phyloP scores from a whole-genome alignment of 2,797 vertebrate species.

The Meda fulgida region DNA sequence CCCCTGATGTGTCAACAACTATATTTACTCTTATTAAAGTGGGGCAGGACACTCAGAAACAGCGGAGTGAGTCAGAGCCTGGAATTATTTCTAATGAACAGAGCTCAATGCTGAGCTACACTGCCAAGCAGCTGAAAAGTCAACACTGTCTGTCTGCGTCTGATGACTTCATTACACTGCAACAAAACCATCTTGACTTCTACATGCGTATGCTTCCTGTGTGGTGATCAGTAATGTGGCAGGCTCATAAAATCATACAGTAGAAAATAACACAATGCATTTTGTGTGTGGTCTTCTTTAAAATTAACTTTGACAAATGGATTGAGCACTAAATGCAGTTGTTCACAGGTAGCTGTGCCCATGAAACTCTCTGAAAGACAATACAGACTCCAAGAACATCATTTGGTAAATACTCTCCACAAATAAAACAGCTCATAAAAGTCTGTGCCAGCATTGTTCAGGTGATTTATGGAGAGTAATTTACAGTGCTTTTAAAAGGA shows the following conservation, averaged over 20 bases:
- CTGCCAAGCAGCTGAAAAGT: conserved; percentile 36
- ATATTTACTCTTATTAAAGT: conserved; percentile 55
- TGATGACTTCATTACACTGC: conserved; percentile 48
- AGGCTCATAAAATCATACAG: background rate
- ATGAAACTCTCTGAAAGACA: conserved; percentile 31
- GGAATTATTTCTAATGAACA: conserved; percentile 49
- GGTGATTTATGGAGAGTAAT: conserved; percentile 75
- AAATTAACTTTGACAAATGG: conserved; percentile 26
- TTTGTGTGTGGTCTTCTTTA: conserved; percentile 1
- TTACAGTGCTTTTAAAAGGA: conserved; percentile 68
- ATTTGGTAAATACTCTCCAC: conserved; percentile 77
- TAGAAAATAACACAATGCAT: background rate
- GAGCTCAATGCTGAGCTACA: conserved; percentile 22
- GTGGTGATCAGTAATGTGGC: conserved; percentile 14
- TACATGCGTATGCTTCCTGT: conserved; percentile 13
- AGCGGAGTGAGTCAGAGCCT: conserved; percentile 47
- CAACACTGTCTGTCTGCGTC: conserved; percentile 41
- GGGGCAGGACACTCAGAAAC: conserved; percentile 36
- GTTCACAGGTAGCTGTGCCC: conserved; percentile 36
- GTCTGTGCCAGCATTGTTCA: conserved; percentile 68
- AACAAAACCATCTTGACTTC: conserved; percentile 30
- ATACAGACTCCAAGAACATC: conserved; percentile 66
- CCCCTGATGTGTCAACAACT: conserved; percentile 44
- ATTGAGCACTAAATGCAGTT: conserved; percentile 8
- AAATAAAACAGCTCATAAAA: conserved; percentile 80